Percentiles rank a stretch among this genome's conserved stretches.
phyloP scores from a whole-genome alignment of 1,140 invertebrate species.

The Meloidogyne chitwoodi region DNA sequence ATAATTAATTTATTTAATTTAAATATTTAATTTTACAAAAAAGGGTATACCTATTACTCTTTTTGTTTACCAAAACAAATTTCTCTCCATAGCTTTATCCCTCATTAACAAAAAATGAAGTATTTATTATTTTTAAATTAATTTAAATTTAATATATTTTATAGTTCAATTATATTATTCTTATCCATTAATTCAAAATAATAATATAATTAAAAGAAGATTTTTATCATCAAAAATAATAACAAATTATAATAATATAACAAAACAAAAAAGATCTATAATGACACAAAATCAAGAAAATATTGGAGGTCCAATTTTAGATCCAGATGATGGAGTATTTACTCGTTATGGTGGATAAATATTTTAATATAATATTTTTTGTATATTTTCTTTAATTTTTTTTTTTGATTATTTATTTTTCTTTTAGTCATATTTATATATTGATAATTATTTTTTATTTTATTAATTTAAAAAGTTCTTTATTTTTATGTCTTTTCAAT shows the following conservation, averaged over 20 bases:
- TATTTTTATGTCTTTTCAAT: too few species aligned
- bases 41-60: too few species aligned
- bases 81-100: too few species aligned
- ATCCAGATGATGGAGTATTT: neutral
- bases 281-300: neutral
- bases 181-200: neutral
- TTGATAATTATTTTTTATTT: too few species aligned
- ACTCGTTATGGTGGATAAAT: neutral
- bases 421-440: neutral
- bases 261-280: neutral
- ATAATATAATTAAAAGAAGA: neutral
- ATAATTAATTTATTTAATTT: neutral
- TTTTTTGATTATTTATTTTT: neutral
- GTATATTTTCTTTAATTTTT: neutral
- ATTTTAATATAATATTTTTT: too few species aligned
- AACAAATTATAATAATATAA: neutral
- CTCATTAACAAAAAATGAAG: too few species aligned
- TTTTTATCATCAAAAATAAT: neutral
- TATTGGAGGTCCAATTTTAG: neutral
- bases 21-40: too few species aligned
- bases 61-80: too few species aligned
- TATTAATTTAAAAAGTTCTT: too few species aligned
- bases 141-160: too few species aligned
- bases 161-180: neutral
- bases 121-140: too few species aligned